These are phyloP conservation scores for Paracyprichromis sp. DNA, from an alignment of 2,113 vertebrate species.

Conservation along the genomic window DNA sequence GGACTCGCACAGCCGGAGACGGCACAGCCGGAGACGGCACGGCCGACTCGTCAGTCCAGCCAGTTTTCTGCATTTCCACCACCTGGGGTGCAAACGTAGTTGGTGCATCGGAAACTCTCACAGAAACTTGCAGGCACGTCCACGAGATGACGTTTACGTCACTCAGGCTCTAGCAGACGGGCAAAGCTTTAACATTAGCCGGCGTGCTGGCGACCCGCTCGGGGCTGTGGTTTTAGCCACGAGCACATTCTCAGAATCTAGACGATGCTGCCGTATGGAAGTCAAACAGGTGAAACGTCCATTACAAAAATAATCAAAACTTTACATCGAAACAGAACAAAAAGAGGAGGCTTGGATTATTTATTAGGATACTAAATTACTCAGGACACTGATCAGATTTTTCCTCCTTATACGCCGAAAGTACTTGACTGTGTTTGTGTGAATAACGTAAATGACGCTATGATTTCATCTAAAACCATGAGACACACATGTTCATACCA, in stretches of 20 bases:
- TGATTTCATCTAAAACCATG: background rate
- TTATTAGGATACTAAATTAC: background rate
- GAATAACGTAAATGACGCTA: background rate
- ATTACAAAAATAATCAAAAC: background rate
- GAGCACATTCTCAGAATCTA: background rate
- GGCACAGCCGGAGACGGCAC: accelerated
- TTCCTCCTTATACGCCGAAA: background rate
- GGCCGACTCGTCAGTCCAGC: background rate
- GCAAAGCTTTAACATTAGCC: background rate
- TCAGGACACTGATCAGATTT: background rate
- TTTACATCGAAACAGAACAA: background rate
- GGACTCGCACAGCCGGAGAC: accelerated
- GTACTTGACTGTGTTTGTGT: background rate
- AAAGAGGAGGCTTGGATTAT: background rate
- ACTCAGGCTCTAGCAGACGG: accelerated
- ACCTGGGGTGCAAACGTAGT: background rate
- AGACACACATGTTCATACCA: background rate
- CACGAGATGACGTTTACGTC: background rate
- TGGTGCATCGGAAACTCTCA: background rate
- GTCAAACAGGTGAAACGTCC: background rate
- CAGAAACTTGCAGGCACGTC: background rate
- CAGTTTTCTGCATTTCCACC: background rate
- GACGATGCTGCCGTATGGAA: background rate
- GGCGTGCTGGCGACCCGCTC: accelerated
- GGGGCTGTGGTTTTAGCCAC: background rate